Evolutionary conservation across 2,113 vertebrate genomes (phyloP).

Genomic region (Typhlomys cinereus): DNA sequence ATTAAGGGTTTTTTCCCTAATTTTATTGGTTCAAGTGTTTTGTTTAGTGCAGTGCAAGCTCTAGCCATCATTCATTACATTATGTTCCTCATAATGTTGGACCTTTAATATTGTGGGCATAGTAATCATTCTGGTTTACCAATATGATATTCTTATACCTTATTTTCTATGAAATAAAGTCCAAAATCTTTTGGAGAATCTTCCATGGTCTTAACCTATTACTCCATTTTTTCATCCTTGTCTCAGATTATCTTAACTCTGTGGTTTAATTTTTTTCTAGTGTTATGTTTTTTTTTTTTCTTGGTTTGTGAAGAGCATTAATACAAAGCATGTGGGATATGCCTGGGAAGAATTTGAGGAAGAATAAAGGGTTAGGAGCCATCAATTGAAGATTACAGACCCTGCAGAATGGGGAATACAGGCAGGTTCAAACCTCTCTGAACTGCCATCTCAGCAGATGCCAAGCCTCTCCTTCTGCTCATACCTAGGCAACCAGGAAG

Average conservation of each 20-base stretch:
- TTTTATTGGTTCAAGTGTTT: too few species aligned
- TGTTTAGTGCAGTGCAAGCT: not conserved
- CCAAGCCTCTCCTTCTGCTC: conserved; percentile 94
- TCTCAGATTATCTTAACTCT: not conserved
- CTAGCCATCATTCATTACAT: too few species aligned
- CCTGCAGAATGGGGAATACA: conserved; percentile 82
- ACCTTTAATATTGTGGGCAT: not conserved
- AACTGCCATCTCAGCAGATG: conserved; percentile 86
- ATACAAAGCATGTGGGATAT: not conserved
- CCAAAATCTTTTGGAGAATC: not conserved
- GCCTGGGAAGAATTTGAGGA: not conserved
- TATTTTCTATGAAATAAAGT: not conserved
- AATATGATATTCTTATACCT: conserved; percentile 23
- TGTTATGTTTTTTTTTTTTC: not conserved
- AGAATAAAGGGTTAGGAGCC: not conserved
- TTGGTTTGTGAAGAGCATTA: not conserved
- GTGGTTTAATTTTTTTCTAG: not conserved
- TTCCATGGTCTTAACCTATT: not conserved
- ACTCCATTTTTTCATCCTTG: conserved; percentile 25
- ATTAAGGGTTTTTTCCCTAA: too few species aligned
- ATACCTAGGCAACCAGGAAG: conserved; percentile 91
- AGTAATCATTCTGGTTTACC: conserved; percentile 15
- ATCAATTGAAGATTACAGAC: not conserved
- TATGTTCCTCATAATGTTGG: not conserved
- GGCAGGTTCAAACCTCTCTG: conserved; percentile 85